phyloP scores from a whole-genome alignment of 2,113 vertebrate genomes.

The Aegotheles bennettii region DNA sequence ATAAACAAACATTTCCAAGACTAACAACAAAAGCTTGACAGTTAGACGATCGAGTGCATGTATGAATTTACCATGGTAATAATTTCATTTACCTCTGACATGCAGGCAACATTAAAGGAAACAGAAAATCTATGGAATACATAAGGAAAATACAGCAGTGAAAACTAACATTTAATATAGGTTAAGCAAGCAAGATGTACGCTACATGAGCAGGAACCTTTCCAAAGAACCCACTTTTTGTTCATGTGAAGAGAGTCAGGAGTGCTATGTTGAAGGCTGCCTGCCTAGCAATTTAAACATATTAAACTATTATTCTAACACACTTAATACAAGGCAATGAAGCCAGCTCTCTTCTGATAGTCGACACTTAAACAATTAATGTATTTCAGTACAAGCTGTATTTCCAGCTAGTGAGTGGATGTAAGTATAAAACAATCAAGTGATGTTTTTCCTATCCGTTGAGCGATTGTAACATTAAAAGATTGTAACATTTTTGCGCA shows the following conservation, averaged over 20 bases:
- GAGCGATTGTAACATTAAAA: neutral
- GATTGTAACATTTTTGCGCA: neutral
- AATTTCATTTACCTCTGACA: neutral
- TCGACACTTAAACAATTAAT: neutral
- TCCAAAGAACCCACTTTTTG: neutral
- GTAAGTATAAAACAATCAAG: neutral
- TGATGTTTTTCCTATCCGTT: neutral
- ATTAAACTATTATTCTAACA: neutral
- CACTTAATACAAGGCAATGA: neutral
- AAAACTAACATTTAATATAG: neutral
- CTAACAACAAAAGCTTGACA: neutral
- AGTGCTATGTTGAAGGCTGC: neutral
- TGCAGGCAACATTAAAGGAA: neutral
- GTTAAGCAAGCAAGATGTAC: neutral
- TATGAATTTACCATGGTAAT: neutral
- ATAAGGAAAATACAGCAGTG: neutral
- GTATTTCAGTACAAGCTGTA: neutral
- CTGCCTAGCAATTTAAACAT: neutral
- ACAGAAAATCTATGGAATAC: neutral
- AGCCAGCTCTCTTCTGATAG: neutral
- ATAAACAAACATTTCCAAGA: neutral
- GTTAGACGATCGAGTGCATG: neutral
- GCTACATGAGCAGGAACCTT: neutral
- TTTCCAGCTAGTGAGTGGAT: neutral
- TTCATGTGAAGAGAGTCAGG: neutral